These are phyloP conservation scores for Nephila pilipes DNA, from an alignment of 1,140 invertebrate genomes.

Conservation along the genomic window DNA sequence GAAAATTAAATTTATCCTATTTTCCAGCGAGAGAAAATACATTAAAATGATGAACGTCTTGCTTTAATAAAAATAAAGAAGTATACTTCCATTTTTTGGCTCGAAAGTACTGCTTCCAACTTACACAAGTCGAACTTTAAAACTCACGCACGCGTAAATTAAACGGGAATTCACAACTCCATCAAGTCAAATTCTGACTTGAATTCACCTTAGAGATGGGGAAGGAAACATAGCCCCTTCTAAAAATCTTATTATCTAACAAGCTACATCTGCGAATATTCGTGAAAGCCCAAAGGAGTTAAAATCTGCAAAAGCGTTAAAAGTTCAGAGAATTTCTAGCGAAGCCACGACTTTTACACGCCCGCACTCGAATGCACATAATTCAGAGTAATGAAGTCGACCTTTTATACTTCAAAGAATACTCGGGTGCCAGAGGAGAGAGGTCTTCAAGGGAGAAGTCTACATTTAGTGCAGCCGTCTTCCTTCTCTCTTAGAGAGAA, in stretches of 20 bases:
- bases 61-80: background rate
- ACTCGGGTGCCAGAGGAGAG: background rate
- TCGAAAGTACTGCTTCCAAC: background rate
- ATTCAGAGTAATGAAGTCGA: slow-evolving; percentile 55
- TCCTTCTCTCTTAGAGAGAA: slow-evolving; percentile 16
- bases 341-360: background rate
- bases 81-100: background rate
- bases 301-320: slow-evolving; percentile 48
- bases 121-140: background rate
- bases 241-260: slow-evolving; percentile 52
- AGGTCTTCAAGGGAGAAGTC: background rate
- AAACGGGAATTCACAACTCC: background rate
- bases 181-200: background rate
- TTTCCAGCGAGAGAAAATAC: background rate
- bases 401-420: slow-evolving; percentile 43
- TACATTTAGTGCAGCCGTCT: background rate
- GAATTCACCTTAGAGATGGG: background rate
- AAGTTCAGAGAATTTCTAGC: slow-evolving; percentile 37
- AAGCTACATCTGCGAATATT: slow-evolving; percentile 28
- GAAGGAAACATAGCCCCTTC: slow-evolving; percentile 17
- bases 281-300: slow-evolving; percentile 22
- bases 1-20: background rate
- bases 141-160: background rate
- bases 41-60: background rate
- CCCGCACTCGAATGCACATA: slow-evolving; percentile 47